Base-by-base conservation (phyloP, 2,888 invertebrate species). In the Epirrhoe tristata region DNA sequence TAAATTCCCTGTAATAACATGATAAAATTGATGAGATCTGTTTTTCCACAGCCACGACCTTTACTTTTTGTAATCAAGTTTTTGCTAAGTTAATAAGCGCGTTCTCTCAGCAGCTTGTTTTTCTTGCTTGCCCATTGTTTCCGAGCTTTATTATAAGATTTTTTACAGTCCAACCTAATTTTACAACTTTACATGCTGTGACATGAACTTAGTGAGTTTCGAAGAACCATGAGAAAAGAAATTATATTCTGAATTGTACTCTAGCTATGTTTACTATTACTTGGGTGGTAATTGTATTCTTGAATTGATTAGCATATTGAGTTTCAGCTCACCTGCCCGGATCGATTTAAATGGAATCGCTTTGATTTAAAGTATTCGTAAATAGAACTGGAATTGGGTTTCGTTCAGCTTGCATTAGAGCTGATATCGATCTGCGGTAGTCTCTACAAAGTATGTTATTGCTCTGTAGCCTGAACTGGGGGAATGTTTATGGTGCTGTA, bases 301-400 rank as follows among this genome's bases (percentile, higher is more conserved):
- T 8, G 17, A 60, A 48, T 62, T 58, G 17, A 54, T 58, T 66
- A 50, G 54, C 54, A 63, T 46, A 52, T 1, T 46, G 55, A 46
- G n/a, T 63, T 58, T 46, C 34, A 48, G 51, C 10, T 56, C 52
- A 63, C 39, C 58, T 58, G 53, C 52, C 39, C 46, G 36, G 53
- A 52, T 56, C 52, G 46, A 58, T 53, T 56, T 46, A 48, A 16
- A 51, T 50, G 55, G 50, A 53, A 67, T 56, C 36, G 52, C 7
- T 63, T 53, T 31, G 56, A 10, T 57, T 56, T 63, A 57, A 63
- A 67, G 61, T 68, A 58, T 58, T 61, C 68, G 17, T 68, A 68
- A 65, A 72, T 64, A 65, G 62, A 70, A 50, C 60, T 34, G 24
- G 55, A 57, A 66, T 66, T 70, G 60, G 55, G 60, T 72, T 68